These are phyloP conservation scores for Phaenicophaeus curvirostris DNA, from an alignment of 2,797 vertebrate species.

Conservation along the genomic window DNA sequence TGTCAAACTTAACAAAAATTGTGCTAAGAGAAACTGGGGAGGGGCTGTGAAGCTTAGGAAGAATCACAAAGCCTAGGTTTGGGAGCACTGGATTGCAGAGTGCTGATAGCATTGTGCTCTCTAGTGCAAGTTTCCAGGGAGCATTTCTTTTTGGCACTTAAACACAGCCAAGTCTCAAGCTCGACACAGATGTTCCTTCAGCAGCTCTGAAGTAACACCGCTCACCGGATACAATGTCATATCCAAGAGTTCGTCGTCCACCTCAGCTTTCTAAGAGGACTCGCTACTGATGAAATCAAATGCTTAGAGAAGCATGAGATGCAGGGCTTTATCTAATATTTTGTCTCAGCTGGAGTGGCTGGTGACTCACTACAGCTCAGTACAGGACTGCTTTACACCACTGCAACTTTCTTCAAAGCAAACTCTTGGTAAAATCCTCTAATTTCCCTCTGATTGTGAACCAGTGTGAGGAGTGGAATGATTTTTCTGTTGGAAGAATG, in stretches of 20 bases:
- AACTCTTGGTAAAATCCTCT: constrained; percentile 60
- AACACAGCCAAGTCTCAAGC: constrained; percentile 55
- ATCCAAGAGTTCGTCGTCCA: constrained; percentile 64
- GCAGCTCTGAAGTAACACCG: constrained; percentile 52
- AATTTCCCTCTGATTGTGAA: constrained; percentile 63
- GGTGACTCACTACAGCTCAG: constrained; percentile 28
- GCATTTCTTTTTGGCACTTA: constrained; percentile 41
- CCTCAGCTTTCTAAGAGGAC: constrained; percentile 66
- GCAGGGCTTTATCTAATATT: constrained; percentile 59
- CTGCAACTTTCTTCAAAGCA: constrained; percentile 71
- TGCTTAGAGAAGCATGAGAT: constrained; percentile 72
- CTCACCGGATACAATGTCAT: constrained; percentile 15
- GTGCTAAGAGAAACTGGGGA: not conserved
- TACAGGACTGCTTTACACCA: constrained; percentile 40
- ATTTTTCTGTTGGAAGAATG: constrained; percentile 84
- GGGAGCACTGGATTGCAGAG: constrained; percentile 16
- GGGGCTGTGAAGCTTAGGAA: not conserved
- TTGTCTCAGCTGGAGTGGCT: constrained; percentile 60
- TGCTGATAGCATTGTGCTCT: constrained; percentile 24
- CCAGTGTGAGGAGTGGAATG: constrained; percentile 82
- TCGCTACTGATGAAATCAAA: constrained; percentile 65
- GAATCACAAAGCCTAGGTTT: not conserved
- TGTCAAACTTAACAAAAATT: constrained; percentile 6
- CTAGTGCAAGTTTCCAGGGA: constrained; percentile 65
- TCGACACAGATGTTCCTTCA: constrained; percentile 54